Evolutionary conservation across 2,113 vertebrate species (phyloP).

Genomic region (Sialia sialis): DNA sequence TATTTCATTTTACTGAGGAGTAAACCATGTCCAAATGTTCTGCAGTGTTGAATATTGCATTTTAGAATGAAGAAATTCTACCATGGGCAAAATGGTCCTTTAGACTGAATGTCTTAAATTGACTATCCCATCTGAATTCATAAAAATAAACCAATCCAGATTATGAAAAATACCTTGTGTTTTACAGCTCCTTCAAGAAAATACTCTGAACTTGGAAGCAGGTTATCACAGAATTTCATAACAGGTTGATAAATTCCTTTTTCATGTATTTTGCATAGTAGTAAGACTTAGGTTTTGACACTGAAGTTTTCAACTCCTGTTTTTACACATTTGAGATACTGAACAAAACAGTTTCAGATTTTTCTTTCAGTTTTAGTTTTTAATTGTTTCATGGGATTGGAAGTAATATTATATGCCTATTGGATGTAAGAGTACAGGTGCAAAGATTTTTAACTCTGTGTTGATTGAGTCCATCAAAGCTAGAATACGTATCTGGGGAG

Average conservation of each 20-base stretch:
- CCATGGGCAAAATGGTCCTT: background rate
- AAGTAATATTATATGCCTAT: background rate
- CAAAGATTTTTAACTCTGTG: background rate
- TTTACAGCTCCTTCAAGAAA: slow-evolving; percentile 65
- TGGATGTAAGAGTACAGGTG: background rate
- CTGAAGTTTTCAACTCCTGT: background rate
- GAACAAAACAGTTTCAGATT: background rate
- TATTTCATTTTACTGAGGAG: background rate
- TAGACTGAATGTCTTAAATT: background rate
- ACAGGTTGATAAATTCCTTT: slow-evolving; percentile 63
- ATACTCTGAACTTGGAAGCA: slow-evolving; percentile 57
- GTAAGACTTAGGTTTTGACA: background rate
- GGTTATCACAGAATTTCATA: slow-evolving; percentile 60
- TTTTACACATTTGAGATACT: background rate
- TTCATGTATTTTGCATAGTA: slow-evolving; percentile 47
- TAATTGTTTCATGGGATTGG: background rate
- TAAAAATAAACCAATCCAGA: slow-evolving; percentile 27
- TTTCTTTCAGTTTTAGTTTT: background rate
- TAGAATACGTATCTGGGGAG: background rate
- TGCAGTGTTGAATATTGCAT: background rate
- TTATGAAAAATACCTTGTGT: slow-evolving; percentile 62
- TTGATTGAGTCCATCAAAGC: background rate
- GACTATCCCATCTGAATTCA: background rate
- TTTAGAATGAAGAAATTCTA: background rate
- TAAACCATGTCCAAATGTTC: background rate